A percentile compares a stretch with the other conserved stretches of the same genome.
Evolutionary conservation across 2,888 invertebrate species (phyloP).

Genomic region (Branchellion lobata): DNA sequence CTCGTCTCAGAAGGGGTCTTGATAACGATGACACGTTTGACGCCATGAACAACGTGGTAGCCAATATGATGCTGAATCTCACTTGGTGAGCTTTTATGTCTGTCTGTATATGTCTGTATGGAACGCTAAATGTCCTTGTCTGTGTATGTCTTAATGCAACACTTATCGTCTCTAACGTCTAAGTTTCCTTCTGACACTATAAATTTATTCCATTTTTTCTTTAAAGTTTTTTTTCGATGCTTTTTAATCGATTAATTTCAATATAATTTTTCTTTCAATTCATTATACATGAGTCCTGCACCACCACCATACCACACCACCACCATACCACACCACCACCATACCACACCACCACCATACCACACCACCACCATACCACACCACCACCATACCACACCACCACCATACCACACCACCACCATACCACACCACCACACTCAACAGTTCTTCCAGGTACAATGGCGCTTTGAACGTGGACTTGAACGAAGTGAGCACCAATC

Average conservation of each 20-base stretch:
- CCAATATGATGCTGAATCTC: slow-evolving; percentile 62
- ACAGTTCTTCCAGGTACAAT: slow-evolving; percentile 63
- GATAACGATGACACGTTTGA: slow-evolving; percentile 61
- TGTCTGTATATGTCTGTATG: background rate
- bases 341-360: too few species aligned
- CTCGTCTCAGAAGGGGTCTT: background rate
- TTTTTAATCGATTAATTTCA: background rate
- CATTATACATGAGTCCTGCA: too few species aligned
- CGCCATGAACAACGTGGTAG: slow-evolving; percentile 64
- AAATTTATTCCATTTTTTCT: background rate
- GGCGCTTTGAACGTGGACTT: slow-evolving; percentile 64
- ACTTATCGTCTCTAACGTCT: too few species aligned
- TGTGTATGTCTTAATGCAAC: too few species aligned
- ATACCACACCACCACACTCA: slow-evolving; percentile 17
- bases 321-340: too few species aligned
- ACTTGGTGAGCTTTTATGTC: slow-evolving; percentile 57
- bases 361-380: too few species aligned
- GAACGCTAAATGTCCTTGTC: too few species aligned
- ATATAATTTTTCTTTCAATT: background rate
- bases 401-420: too few species aligned
- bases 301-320: too few species aligned
- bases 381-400: too few species aligned
- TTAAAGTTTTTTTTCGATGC: background rate
- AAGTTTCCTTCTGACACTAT: too few species aligned
- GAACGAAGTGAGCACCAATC: slow-evolving; percentile 64